These are phyloP conservation scores for Copsychus sechellarum DNA, from an alignment of 2,113 vertebrate genomes.

Conservation along the genomic window DNA sequence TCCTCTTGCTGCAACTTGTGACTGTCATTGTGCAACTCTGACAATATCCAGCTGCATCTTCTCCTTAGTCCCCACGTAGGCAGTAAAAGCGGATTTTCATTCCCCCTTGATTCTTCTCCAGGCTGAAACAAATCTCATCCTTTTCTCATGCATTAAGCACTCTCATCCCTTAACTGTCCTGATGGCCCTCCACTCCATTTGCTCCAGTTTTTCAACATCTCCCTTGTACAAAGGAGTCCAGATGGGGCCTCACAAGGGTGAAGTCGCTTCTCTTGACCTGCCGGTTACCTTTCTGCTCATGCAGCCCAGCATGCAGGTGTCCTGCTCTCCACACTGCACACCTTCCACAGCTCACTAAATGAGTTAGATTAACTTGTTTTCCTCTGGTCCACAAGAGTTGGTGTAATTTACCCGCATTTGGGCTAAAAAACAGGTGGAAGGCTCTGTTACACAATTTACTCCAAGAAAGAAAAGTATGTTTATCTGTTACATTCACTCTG, in stretches of 20 bases:
- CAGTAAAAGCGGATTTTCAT: neutral
- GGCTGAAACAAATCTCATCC: neutral
- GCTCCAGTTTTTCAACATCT: neutral
- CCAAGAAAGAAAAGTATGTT: neutral
- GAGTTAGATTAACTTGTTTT: neutral
- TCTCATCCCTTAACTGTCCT: neutral
- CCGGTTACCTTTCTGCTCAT: neutral
- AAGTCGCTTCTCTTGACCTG: neutral
- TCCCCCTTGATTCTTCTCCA: neutral
- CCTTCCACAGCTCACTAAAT: neutral
- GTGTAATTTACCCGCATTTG: neutral
- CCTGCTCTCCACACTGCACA: neutral
- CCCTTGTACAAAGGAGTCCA: neutral
- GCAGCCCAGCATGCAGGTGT: neutral
- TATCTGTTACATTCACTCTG: neutral
- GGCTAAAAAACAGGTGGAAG: fast-evolving
- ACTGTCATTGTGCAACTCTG: neutral
- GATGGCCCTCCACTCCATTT: neutral
- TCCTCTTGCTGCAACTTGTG: neutral
- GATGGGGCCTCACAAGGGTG: neutral
- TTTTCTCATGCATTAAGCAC: neutral
- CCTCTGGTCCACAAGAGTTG: neutral
- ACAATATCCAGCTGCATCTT: neutral
- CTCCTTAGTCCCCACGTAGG: neutral
- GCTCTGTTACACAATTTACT: neutral